Evolutionary conservation across 2,888 invertebrate species (phyloP).

Genomic region (Orchestes rusci): DNA sequence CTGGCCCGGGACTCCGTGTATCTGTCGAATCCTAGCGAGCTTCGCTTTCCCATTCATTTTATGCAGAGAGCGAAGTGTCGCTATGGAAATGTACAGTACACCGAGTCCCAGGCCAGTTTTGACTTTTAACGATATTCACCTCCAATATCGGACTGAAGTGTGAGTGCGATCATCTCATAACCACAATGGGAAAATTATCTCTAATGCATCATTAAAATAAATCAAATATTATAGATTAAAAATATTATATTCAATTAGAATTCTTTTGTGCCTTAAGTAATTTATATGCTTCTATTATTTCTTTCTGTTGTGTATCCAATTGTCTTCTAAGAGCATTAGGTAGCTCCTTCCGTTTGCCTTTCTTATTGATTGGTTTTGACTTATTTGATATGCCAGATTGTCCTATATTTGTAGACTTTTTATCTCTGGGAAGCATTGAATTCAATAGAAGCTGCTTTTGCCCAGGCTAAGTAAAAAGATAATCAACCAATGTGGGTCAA

Average conservation of each 20-base stretch:
- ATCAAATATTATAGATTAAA: no score
- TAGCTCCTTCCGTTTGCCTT: constrained; percentile 52
- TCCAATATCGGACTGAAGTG: no score
- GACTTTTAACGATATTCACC: no score
- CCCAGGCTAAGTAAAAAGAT: constrained; percentile 49
- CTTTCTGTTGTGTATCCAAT: constrained; percentile 53
- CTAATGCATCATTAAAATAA: no score
- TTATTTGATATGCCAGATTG: constrained; percentile 17
- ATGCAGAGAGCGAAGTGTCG: no score
- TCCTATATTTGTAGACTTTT: constrained; percentile 1
- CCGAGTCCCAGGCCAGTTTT: no score
- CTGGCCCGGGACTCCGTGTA: no score
- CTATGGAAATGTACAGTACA: no score
- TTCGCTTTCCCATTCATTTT: no score
- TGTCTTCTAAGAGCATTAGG: constrained; percentile 51
- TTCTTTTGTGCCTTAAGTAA: constrained; percentile 44
- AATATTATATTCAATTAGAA: neutral
- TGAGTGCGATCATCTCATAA: no score
- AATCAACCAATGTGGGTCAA: neutral
- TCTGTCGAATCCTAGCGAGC: no score
- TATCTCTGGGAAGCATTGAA: constrained; percentile 40
- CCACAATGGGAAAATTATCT: no score
- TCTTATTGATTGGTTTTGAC: constrained; percentile 42
- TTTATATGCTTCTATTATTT: constrained; percentile 54
- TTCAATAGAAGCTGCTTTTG: constrained; percentile 56